Percentiles rank a stretch among this genome's conserved stretches.
Conservation (phyloP, 2,888 invertebrate species). For the Yponomeuta malinellus region DNA sequence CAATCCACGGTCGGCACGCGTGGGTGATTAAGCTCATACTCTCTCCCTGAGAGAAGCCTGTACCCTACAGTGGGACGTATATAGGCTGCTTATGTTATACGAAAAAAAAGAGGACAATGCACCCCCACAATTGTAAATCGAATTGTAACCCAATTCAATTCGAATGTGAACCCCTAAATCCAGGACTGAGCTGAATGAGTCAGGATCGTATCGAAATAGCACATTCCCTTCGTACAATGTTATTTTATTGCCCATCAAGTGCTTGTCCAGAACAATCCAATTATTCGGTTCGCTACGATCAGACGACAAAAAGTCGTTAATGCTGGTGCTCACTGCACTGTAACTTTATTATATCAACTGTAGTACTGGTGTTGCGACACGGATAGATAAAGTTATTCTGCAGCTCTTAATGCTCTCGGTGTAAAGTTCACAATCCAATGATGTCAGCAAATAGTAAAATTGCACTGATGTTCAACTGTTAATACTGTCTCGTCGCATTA, state of each 20-base stretch:
- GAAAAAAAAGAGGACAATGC: background rate
- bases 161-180: slow-evolving; percentile 13
- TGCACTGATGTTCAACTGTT: background rate
- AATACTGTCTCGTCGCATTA: background rate
- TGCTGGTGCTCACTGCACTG: slow-evolving; percentile 20
- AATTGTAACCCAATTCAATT: background rate
- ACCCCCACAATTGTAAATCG: background rate
- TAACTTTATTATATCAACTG: slow-evolving; percentile 26
- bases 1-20: no score
- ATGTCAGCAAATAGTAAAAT: background rate
- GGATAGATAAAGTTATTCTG: background rate
- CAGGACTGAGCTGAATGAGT: slow-evolving; percentile 31
- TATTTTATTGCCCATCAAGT: slow-evolving; percentile 45
- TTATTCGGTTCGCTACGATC: slow-evolving; percentile 31
- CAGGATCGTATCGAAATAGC: slow-evolving; percentile 32
- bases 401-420: background rate
- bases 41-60: no score
- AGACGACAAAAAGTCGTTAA: slow-evolving; percentile 24
- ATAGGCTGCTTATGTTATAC: no score
- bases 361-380: slow-evolving; percentile 17
- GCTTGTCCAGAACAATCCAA: slow-evolving; percentile 37
- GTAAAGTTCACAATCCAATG: background rate
- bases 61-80: no score
- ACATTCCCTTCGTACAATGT: slow-evolving; percentile 30
- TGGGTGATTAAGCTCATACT: no score